Percentiles rank a stretch among this genome's conserved stretches.
Evolutionary conservation across 92 coral and sea anemone species (phyloP).

Genomic region (Phenganax subtilis): DNA sequence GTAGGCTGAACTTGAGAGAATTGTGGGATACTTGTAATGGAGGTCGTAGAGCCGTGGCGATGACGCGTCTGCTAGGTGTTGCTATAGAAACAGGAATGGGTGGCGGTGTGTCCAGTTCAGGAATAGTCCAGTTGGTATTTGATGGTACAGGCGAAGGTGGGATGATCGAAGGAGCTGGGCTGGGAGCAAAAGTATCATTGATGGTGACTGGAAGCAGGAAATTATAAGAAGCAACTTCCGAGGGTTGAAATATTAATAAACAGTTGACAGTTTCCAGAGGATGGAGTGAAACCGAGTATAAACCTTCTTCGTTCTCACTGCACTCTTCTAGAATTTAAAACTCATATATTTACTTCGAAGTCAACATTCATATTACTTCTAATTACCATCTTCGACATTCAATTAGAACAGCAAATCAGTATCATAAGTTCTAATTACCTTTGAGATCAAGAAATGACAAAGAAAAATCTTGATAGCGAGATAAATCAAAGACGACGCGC

Average conservation of each 20-base stretch:
- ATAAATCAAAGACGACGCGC: conserved; percentile 69
- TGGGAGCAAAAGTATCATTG: conserved; percentile 90
- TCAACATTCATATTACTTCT: background rate
- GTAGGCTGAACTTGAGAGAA: conserved; percentile 70
- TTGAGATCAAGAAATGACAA: conserved; percentile 67
- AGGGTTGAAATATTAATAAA: conserved; percentile 77
- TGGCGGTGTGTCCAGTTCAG: conserved; percentile 87
- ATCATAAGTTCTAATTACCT: conserved; percentile 50
- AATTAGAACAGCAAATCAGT: no score
- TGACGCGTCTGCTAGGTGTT: conserved; percentile 90
- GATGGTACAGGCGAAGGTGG: conserved; percentile 98
- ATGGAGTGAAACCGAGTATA: conserved; percentile 55
- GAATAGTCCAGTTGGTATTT: conserved; percentile 96
- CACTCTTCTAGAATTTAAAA: conserved; percentile 50
- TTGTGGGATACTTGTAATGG: conserved; percentile 88
- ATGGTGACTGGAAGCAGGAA: conserved; percentile 91
- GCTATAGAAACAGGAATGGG: conserved; percentile 67
- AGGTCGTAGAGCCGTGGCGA: conserved; percentile 87
- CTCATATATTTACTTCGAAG: background rate
- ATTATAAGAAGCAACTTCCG: conserved; percentile 96
- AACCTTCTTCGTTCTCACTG: conserved; percentile 62
- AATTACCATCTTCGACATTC: no score
- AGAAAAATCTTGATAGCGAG: conserved; percentile 81
- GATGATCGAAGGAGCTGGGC: conserved; percentile 75
- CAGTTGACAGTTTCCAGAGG: conserved; percentile 68